Evolutionary conservation across 2,797 vertebrate genomes (phyloP).

Genomic region (Garrulus glandarius): DNA sequence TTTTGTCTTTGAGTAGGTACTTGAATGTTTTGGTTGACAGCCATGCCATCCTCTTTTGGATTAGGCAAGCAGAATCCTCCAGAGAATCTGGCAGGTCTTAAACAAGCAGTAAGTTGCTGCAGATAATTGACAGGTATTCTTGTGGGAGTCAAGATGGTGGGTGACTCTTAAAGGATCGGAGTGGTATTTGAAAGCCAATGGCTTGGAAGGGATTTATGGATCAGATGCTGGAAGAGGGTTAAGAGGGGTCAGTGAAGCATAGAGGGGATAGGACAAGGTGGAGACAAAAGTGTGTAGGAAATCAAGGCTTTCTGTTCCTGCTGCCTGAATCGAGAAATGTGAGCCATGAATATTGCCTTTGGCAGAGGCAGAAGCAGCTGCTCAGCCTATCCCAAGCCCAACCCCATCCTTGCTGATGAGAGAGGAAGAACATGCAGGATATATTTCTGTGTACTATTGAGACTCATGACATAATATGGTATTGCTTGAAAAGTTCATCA

Average conservation of each 20-base stretch:
- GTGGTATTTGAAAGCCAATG: not conserved
- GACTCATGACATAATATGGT: not conserved
- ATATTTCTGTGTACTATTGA: not conserved
- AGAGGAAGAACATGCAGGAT: not conserved
- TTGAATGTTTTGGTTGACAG: not conserved
- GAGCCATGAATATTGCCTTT: not conserved
- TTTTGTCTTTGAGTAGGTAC: not conserved
- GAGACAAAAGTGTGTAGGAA: not conserved
- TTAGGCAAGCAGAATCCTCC: not conserved
- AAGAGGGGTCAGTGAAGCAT: not conserved
- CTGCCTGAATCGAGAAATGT: fast-evolving
- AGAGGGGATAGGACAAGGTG: not conserved
- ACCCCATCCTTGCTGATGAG: not conserved
- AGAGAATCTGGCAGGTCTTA: not conserved
- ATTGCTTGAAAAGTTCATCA: not conserved
- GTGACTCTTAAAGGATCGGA: not conserved
- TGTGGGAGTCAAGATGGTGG: not conserved
- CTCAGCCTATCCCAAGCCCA: not conserved
- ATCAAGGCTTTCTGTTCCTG: not conserved
- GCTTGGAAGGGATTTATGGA: not conserved
- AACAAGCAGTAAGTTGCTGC: not conserved
- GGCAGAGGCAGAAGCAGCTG: not conserved
- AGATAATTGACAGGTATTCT: not conserved
- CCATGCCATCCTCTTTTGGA: not conserved
- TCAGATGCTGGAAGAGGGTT: not conserved